Conservation (phyloP, 2,113 vertebrate genomes). For the Zosterops japonicus region DNA sequence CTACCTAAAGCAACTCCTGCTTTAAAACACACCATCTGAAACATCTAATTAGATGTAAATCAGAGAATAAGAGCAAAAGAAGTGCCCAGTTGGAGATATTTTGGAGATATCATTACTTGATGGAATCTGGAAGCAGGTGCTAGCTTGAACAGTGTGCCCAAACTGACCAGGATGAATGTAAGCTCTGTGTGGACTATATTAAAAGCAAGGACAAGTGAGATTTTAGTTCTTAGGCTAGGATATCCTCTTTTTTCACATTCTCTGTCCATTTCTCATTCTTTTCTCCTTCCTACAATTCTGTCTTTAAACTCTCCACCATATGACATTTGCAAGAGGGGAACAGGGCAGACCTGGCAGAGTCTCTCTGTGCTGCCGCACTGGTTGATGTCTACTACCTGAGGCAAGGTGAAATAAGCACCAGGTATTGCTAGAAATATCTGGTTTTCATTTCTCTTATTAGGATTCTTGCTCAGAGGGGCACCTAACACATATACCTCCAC, state of each 20-base stretch:
- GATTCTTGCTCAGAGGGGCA: background rate
- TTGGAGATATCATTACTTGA: background rate
- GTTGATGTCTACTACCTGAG: background rate
- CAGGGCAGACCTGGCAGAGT: background rate
- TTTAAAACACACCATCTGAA: background rate
- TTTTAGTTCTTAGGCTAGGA: background rate
- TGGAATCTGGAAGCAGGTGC: background rate
- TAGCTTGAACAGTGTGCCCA: background rate
- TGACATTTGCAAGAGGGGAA: background rate
- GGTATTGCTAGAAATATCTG: background rate
- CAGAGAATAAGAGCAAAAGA: background rate
- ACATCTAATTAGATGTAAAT: background rate
- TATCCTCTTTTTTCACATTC: background rate
- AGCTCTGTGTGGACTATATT: background rate
- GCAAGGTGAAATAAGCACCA: background rate
- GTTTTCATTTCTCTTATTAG: background rate
- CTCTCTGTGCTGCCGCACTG: background rate
- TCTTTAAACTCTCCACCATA: background rate
- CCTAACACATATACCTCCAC: background rate
- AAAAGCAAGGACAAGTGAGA: background rate
- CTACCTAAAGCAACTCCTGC: background rate
- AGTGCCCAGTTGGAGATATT: background rate
- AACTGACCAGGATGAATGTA: background rate
- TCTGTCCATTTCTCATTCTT: background rate
- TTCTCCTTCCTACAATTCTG: background rate